These are phyloP conservation scores for Microcebus lehilahytsara DNA, from an alignment of 2,113 vertebrate genomes.

Conservation along the genomic window DNA sequence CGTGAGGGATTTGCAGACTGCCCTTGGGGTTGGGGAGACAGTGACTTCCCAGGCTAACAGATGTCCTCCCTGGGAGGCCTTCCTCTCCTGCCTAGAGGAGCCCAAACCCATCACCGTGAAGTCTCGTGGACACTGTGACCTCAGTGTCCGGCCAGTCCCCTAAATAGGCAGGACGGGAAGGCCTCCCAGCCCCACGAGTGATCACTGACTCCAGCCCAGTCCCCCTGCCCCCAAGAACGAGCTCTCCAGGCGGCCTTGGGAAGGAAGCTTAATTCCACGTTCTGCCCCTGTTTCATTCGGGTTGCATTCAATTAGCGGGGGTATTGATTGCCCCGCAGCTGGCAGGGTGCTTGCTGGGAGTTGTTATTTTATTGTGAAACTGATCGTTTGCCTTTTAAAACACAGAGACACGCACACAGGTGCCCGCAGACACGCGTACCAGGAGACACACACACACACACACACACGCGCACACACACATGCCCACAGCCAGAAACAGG, in stretches of 20 bases:
- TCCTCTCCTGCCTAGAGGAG: neutral
- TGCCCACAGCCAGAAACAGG: neutral
- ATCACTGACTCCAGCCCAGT: neutral
- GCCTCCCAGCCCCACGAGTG: neutral
- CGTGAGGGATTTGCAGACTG: too few species aligned
- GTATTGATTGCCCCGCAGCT: conserved; percentile 74
- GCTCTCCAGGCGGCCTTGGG: conserved; percentile 11
- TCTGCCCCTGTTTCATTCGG: conserved; percentile 71
- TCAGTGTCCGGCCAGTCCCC: neutral
- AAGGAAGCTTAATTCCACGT: conserved; percentile 61
- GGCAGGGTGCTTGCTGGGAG: conserved; percentile 65
- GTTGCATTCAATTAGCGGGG: conserved; percentile 74
- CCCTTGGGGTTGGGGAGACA: accelerated
- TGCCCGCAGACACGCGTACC: neutral
- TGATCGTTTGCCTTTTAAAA: conserved; percentile 44
- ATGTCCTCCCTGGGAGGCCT: neutral
- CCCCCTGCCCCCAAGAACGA: neutral
- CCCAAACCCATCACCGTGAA: neutral
- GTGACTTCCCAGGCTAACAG: too few species aligned
- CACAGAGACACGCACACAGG: neutral
- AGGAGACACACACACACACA: neutral
- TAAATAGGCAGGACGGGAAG: accelerated
- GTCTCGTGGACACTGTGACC: neutral
- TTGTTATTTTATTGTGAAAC: conserved; percentile 56
- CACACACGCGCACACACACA: too few species aligned